phyloP scores from a whole-genome alignment of 1,140 invertebrate species.

The Drosophila lini region DNA sequence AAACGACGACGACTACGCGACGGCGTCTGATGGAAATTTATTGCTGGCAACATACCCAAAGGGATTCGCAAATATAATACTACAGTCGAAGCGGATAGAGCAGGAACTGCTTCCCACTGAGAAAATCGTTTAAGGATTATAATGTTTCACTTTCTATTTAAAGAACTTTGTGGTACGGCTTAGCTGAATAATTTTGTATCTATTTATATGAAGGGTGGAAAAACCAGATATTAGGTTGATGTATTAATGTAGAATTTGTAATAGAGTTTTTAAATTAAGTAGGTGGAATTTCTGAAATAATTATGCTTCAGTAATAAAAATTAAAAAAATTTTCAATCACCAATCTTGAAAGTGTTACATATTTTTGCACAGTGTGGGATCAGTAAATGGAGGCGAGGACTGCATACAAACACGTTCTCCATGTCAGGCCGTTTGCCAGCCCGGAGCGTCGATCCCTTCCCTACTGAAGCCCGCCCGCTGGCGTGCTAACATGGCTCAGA shows the following conservation, averaged over 20 bases:
- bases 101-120: slow-evolving; percentile 16
- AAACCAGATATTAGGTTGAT: not conserved
- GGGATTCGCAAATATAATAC: slow-evolving; percentile 82
- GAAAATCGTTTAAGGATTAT: not conserved
- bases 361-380: slow-evolving; percentile 20
- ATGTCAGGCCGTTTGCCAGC: slow-evolving; percentile 64
- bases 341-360: no score
- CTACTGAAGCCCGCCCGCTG: slow-evolving; percentile 2
- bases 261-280: not conserved
- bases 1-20: slow-evolving; percentile 39
- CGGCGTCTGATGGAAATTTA: slow-evolving; percentile 78
- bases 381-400: slow-evolving; percentile 36
- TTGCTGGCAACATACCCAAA: slow-evolving; percentile 79
- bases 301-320: not conserved
- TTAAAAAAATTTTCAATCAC: no score
- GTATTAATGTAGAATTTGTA: no score
- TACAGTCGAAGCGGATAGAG: slow-evolving; percentile 52
- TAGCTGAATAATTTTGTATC: not conserved
- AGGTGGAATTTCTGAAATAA: not conserved
- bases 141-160: no score
- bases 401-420: slow-evolving; percentile 70
- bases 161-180: not conserved
- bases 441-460: slow-evolving; percentile 18
- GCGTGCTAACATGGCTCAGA: slow-evolving; percentile 37
- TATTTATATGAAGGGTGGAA: not conserved